Evolutionary conservation across 2,888 invertebrate species (phyloP).

Genomic region (Philaethria dido): DNA sequence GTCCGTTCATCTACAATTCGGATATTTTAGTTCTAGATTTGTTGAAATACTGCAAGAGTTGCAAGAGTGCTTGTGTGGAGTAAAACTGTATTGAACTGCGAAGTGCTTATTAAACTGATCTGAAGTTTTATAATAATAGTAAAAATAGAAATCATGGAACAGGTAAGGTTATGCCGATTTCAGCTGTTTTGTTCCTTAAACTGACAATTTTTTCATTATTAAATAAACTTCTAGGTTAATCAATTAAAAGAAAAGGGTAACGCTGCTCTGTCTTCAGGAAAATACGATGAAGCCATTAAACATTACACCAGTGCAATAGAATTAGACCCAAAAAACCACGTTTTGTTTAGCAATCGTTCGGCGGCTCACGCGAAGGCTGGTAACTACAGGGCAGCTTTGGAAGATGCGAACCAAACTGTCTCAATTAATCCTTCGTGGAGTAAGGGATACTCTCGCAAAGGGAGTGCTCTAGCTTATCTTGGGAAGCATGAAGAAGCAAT

Average conservation of each 20-base stretch:
- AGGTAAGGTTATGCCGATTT: constrained; percentile 76
- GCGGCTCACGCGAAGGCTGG: constrained; percentile 94
- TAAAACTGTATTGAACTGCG: constrained; percentile 13
- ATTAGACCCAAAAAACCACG: constrained; percentile 92
- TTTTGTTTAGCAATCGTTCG: constrained; percentile 95
- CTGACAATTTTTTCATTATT: constrained; percentile 37
- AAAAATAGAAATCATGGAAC: constrained; percentile 63
- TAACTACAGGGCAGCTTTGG: constrained; percentile 88
- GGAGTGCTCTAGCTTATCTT: constrained; percentile 91
- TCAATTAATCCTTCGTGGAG: constrained; percentile 92
- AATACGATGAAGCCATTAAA: constrained; percentile 90
- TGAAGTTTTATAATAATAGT: constrained; percentile 39
- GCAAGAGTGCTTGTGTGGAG: constrained; percentile 22
- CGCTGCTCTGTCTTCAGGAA: constrained; percentile 89
- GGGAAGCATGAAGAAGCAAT: constrained; percentile 90
- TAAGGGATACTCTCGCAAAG: constrained; percentile 95
- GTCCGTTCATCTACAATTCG: constrained; percentile 49
- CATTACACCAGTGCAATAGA: constrained; percentile 92
- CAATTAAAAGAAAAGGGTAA: constrained; percentile 95
- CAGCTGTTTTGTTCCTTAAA: constrained; percentile 46
- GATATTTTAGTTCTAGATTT: constrained; percentile 44
- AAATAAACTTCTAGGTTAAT: constrained; percentile 85
- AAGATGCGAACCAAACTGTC: constrained; percentile 94
- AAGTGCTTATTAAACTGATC: constrained; percentile 27
- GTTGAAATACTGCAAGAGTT: constrained; percentile 23